A percentile compares a stretch with the other conserved stretches of the same genome.
phyloP scores from a whole-genome alignment of 2,888 invertebrate genomes.

The Gortyna flavago region DNA sequence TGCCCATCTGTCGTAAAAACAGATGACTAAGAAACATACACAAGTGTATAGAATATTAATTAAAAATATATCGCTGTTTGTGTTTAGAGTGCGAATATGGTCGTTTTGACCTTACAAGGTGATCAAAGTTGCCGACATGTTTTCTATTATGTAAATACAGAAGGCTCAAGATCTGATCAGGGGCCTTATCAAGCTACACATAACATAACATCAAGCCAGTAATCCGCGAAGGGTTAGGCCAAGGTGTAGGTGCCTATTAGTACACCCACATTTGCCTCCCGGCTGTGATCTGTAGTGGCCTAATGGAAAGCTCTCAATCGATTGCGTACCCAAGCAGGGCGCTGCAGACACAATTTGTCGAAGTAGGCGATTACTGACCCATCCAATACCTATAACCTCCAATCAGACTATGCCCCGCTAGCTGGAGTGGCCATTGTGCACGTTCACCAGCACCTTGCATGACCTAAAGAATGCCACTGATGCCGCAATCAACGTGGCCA shows the following conservation, averaged over 20 bases:
- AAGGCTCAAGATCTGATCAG: neutral
- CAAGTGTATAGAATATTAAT: conserved; percentile 39
- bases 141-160: conserved; percentile 18
- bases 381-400: no score
- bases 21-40: conserved; percentile 44
- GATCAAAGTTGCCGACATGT: conserved; percentile 45
- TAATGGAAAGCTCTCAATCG: no score
- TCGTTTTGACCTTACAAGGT: conserved; percentile 34
- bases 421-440: no score
- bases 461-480: no score
- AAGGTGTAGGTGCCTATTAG: no score
- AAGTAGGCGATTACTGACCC: no score
- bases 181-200: neutral
- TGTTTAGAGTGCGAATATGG: conserved; percentile 8
- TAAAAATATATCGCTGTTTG: conserved; percentile 19
- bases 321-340: no score
- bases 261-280: neutral
- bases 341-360: no score
- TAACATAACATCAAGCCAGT: neutral
- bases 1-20: conserved; percentile 20
- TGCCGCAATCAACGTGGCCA: no score
- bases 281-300: no score
- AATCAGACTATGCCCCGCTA: no score
- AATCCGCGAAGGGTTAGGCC: neutral
- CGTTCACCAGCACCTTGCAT: no score